phyloP scores from a whole-genome alignment of 2,888 invertebrate species.

The Neria commutata region DNA sequence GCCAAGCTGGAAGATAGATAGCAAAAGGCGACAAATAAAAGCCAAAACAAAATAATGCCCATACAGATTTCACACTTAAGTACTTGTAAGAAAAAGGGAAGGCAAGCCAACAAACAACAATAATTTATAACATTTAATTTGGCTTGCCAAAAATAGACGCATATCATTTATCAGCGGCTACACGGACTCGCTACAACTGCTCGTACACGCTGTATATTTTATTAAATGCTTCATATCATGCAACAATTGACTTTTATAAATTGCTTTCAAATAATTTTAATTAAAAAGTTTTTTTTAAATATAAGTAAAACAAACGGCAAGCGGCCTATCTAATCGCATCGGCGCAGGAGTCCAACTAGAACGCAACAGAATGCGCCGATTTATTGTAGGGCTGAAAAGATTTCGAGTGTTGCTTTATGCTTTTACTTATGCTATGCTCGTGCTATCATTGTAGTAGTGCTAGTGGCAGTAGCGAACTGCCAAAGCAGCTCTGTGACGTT shows the following conservation, averaged over 20 bases:
- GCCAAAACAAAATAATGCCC: background rate
- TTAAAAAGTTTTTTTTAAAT: constrained; percentile 4
- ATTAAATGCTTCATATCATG: background rate
- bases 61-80: background rate
- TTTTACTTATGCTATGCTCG: too few species aligned
- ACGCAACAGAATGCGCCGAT: too few species aligned
- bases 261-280: background rate
- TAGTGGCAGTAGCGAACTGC: too few species aligned
- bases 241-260: constrained; percentile 17
- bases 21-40: background rate
- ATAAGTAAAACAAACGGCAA: background rate
- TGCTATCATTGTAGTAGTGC: too few species aligned
- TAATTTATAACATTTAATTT: background rate
- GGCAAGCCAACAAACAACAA: background rate
- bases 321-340: background rate
- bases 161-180: background rate
- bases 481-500: too few species aligned
- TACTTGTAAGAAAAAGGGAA: too few species aligned
- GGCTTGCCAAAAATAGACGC: background rate
- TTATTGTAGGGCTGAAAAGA: too few species aligned
- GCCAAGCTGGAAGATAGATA: background rate
- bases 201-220: constrained; percentile 1
- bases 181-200: too few species aligned
- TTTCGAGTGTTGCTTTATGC: too few species aligned
- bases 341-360: too few species aligned